Evolutionary conservation across 2,797 vertebrate genomes (phyloP), one percentile per base, ranked within the genome.

Genomic region (Sardinella longiceps): DNA sequence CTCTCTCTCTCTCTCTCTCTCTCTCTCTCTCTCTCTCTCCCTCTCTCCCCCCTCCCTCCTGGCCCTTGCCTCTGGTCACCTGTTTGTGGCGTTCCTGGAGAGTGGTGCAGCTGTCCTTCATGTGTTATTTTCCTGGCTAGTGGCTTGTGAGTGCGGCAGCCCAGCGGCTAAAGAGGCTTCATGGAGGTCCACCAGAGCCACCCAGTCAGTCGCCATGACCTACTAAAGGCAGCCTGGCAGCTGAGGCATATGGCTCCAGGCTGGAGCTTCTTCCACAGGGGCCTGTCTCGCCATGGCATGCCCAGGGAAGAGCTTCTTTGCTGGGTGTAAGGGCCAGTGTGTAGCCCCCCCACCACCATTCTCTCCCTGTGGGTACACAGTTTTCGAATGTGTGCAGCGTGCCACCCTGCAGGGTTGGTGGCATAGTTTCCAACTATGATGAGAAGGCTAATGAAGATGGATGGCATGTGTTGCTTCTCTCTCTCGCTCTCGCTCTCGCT

Each of bases 221-320:
- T 77, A 77, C 33, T 43, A 77, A 77, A 77, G 70, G 0, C 70
- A 43, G 37, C 18, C 70, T 3, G 20, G 37, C 70, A 39, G 37
- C 70, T 39, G 37, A 43, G 70, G 33, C 37, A 33, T n/a, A n/a
- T 77, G 20, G 18, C 70, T 77, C 70, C 37, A 77, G 33, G 70
- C 70, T 23, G 37, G 70, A 37, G 18, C 70, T 23, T 77, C 70
- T 43, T 77, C 70, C 70, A 77, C 70, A 77, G 37, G 70, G 70
- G 33, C 33, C 37, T 77, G 70, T 77, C 70, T 77, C 37, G 12
- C 5, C 20, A 43, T 43, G 70, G 37, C 70, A 77, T 37, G 33
- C 70, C 70, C 37, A 43, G 70, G 18, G 20, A 77, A 7, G 70
- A 77, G 37, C 70, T 39, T 18, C 33, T 77, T 18, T 23, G 33